Evolutionary conservation across 2,888 invertebrate species (phyloP).

Genomic region (Tinea trinotella): DNA sequence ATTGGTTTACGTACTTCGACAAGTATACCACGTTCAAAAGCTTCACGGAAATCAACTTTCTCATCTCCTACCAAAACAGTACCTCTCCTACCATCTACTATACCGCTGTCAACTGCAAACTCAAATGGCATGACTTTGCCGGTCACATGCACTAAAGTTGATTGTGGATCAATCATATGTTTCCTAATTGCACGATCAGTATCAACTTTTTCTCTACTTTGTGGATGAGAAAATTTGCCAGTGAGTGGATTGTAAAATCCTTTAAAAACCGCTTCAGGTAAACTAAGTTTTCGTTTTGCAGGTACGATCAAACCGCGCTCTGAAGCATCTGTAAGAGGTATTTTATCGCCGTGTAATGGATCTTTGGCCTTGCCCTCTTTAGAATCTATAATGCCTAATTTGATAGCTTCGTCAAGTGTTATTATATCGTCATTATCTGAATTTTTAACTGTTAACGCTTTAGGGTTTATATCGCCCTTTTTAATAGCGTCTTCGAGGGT

Average conservation of each 20-base stretch:
- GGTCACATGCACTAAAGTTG: slow-evolving; percentile 87
- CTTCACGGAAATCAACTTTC: slow-evolving; percentile 84
- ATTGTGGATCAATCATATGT: slow-evolving; percentile 87
- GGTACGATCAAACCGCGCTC: slow-evolving; percentile 87
- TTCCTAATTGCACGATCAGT: slow-evolving; percentile 88
- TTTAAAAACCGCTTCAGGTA: slow-evolving; percentile 92
- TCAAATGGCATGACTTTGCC: slow-evolving; percentile 88
- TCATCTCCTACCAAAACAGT: slow-evolving; percentile 75
- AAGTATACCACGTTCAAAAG: slow-evolving; percentile 86
- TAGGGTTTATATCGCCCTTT: slow-evolving; percentile 81
- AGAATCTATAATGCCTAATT: slow-evolving; percentile 82
- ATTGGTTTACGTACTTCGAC: slow-evolving; percentile 87
- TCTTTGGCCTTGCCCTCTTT: slow-evolving; percentile 85
- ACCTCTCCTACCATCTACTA: slow-evolving; percentile 83
- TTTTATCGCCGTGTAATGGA: slow-evolving; percentile 79
- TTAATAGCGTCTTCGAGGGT: slow-evolving; percentile 83
- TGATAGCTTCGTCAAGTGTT: slow-evolving; percentile 84
- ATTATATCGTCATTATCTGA: slow-evolving; percentile 86
- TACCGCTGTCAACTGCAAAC: slow-evolving; percentile 83
- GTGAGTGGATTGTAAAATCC: slow-evolving; percentile 90
- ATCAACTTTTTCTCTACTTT: slow-evolving; percentile 83
- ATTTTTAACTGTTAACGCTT: slow-evolving; percentile 84
- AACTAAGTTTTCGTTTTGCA: slow-evolving; percentile 84
- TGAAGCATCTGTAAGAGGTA: slow-evolving; percentile 87
- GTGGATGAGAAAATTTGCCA: slow-evolving; percentile 85